Evolutionary conservation across 2,113 vertebrate genomes (phyloP), one percentile per base, ranked within the genome.

Genomic region (Coreoperca whiteheadi): DNA sequence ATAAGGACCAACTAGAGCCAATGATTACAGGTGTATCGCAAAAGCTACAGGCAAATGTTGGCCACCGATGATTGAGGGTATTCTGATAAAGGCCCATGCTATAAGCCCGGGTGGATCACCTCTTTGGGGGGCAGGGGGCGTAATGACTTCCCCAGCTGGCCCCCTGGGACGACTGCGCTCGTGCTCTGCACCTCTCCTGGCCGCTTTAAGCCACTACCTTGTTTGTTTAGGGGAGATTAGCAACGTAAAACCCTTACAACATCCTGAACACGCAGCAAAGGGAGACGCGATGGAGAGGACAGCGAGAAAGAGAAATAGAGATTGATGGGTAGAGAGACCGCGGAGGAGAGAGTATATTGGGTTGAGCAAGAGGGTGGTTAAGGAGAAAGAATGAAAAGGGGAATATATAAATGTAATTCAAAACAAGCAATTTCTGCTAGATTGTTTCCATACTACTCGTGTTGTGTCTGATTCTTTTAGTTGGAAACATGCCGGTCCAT

Each of bases 171-270:
- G 78, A 87, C 77, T 25, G 90, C 30, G 86, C 93, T 95, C 95
- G 94, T 96, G 95, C 95, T 95, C 92, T 82, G 83, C 79, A 81
- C 88, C 93, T 92, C 93, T 94, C 89, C 87, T 84, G 92, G 85
- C 88, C 39, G 90, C 94, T 95, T 93, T 93, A 95, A 91, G 88
- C 74, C 87, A 86, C 83, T 77, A 67, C 73, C 41, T 12, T 94
- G 94, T 96, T 96, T 96, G 93, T 95, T 96, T 96, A 94, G 91
- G 91, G 74, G 94, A 95, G 95, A 96, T 96, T 96, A 96, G 94
- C 88, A 94, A 94, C 90, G 92, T 95, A 95, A 96, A 95, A 93
- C 87, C 94, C 94, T 93, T 93, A 95, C 92, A 93, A 94, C 94
- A 94, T 94, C 94, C 94, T 93, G 93, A 91, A 94, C 92, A 92